Evolutionary conservation across 2,888 invertebrate genomes (phyloP), one percentile per base, ranked within the genome.

Genomic region (Drosophila lacicola): DNA sequence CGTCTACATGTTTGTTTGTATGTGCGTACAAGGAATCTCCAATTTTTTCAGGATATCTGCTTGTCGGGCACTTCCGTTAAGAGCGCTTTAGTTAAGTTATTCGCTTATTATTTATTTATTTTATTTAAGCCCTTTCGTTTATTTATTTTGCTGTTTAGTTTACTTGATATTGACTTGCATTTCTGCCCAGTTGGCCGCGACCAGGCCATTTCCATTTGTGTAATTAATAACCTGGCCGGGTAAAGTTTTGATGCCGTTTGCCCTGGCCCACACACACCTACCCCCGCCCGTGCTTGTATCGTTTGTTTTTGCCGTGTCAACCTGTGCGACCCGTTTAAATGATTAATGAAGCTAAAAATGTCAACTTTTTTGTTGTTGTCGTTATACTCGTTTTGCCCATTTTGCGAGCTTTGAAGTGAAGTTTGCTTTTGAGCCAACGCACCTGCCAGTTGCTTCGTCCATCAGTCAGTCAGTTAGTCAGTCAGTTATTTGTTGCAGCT

Each of bases 271-370:
- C 8, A 13, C 45, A 19, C 29, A 34, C 51, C 33, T 21, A 21
- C 42, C 41, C n/a, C 29, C 49, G 53, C 14, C 19, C 13, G 45
- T 45, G 60, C 37, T 62, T 54, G 58, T 75, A n/a, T 51, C 50
- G 56, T 41, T 62, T 57, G 68, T 75, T 70, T 67, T 49, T 62
- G 78, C 55, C 56, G 50, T 61, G 78, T 64, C 74, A 78, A 70
- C 74, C 65, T 78, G 78, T 50, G 76, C 70, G 66, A 67, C 62
- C 74, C 64, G 55, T 79, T 69, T 84, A 62, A 87, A 87, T 84
- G 83, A 84, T 84, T 84, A 84, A 84, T 84, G 83, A 80, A 82
- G 72, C 82, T 73, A 74, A 82, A 80, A 82, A 69, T 82, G 82
- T 87, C 83, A 84, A 79, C 79, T 69, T 81, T 56, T 55, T 46